A percentile compares a stretch with the other conserved stretches of the same genome.
Evolutionary conservation across 2,888 invertebrate genomes (phyloP).

Genomic region (Morpho achilles): DNA sequence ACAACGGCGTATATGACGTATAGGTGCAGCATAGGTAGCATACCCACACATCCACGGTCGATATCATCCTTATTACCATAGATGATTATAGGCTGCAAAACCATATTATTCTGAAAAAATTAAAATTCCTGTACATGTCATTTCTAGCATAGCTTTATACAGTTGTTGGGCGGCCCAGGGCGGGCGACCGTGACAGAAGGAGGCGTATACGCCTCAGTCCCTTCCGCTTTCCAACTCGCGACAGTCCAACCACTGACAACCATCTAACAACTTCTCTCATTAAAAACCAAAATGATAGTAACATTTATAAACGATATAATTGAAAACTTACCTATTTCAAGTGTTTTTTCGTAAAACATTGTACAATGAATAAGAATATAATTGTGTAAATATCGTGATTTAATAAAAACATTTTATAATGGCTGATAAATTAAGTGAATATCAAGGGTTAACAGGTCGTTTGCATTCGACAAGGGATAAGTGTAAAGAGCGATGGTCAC

Average conservation of each 20-base stretch:
- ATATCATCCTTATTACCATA: too few relatives aligned
- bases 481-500: constrained; percentile 80
- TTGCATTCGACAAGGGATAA: constrained; percentile 83
- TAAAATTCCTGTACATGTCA: constrained; percentile 21
- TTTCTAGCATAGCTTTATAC: constrained; percentile 43
- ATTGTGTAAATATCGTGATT: background rate
- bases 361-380: background rate
- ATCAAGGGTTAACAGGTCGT: constrained; percentile 86
- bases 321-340: background rate
- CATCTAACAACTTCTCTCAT: constrained; percentile 23
- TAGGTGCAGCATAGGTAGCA: too few relatives aligned
- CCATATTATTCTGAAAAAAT: too few relatives aligned
- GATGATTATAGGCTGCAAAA: too few relatives aligned
- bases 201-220: constrained; percentile 65
- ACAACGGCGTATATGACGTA: too few relatives aligned
- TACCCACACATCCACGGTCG: too few relatives aligned
- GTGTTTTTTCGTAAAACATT: background rate
- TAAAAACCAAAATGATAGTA: constrained; percentile 12
- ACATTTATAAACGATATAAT: background rate
- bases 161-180: constrained; percentile 48
- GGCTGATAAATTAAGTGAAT: constrained; percentile 89
- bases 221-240: constrained; percentile 40
- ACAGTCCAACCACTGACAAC: constrained; percentile 26
- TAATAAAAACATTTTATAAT: constrained; percentile 47
- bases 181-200: constrained; percentile 48